Evolutionary conservation across 2,888 invertebrate species (phyloP), one percentile per base, ranked within the genome.

Genomic region (Hesperia comma): DNA sequence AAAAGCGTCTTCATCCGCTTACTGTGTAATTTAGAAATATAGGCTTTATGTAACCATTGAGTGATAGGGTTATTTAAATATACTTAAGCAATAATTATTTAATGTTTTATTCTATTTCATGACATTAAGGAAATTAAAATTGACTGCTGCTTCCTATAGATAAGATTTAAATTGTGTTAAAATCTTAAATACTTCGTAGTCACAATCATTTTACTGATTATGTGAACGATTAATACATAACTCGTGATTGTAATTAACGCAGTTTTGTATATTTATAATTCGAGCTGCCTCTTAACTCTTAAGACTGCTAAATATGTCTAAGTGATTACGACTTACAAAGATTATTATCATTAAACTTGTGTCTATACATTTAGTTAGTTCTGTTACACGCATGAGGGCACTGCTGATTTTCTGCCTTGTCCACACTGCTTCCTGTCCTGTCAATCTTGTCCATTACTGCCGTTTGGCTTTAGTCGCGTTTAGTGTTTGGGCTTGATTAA

Each of bases 1-100:
- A 49, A 54, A 64, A 66, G 43, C 43, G 54, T 37, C 66, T 66
- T 41, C 60, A 60, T 66, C 64, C 64, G 64, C 21, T 32, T 43
- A 54, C 53, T 51, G 17, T 37, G 19, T 19, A 21, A 37, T 53
- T 32, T 8, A 55, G 33, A 63, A 17, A 49, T 53, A 53, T 41
- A 2, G 21, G 10, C 40, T 46, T 57, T 57, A 32, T 17, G 37
- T 40, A 54, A 49, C 12, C 49, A 19, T 49, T 0, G 8, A 19
- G 19, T 49, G 49, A 49, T 49, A 19, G 49, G 12, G 1, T 37
- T 37, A 8, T 12, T 12, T 8, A 8, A 37, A 37, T 37, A 37
- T 12, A 8, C 10, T 37, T 37, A 37, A 37, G 7, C 10, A 37
- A 8, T 7, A 7, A 15, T 6, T 17, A 17, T 17, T 46, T 46